Evolutionary conservation across 2,797 vertebrate genomes (phyloP).

Genomic region (Chelmon rostratus): DNA sequence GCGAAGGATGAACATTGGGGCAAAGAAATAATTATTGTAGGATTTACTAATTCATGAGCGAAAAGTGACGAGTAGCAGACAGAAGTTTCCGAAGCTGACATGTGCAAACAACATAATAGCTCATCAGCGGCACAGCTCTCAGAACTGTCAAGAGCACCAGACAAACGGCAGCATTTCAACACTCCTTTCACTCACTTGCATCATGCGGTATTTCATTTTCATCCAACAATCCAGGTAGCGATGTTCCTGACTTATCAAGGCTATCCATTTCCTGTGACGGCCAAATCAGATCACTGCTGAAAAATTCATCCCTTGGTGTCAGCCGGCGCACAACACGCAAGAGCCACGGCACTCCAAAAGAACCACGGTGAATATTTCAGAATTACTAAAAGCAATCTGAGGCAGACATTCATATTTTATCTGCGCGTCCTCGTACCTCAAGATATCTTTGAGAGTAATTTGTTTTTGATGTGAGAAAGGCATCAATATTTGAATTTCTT

Average conservation of each 20-base stretch:
- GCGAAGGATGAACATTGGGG: slow-evolving; percentile 10
- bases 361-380: slow-evolving; percentile 85
- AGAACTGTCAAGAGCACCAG: slow-evolving; percentile 48
- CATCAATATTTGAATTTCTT: slow-evolving; percentile 82
- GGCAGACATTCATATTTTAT: slow-evolving; percentile 85
- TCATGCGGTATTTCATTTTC: slow-evolving; percentile 64
- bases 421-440: slow-evolving; percentile 59
- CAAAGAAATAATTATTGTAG: slow-evolving; percentile 40
- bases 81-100: slow-evolving; percentile 41
- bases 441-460: slow-evolving; percentile 76
- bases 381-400: slow-evolving; percentile 85
- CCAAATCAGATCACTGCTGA: slow-evolving; percentile 70
- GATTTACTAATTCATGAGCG: slow-evolving; percentile 36
- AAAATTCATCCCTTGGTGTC: slow-evolving; percentile 71
- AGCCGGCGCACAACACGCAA: slow-evolving; percentile 51
- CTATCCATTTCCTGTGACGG: slow-evolving; percentile 66
- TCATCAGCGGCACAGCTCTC: slow-evolving; percentile 51
- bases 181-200: slow-evolving; percentile 73
- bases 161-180: slow-evolving; percentile 52
- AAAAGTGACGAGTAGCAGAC: slow-evolving; percentile 17
- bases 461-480: slow-evolving; percentile 75
- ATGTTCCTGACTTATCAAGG: slow-evolving; percentile 65
- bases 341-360: slow-evolving; percentile 55
- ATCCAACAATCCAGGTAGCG: slow-evolving; percentile 64
- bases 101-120: slow-evolving; percentile 63